A percentile compares a stretch with the other conserved stretches of the same genome.
These are phyloP conservation scores for Elaphurus davidianus DNA, from an alignment of 2,113 vertebrate species.

Conservation along the genomic window DNA sequence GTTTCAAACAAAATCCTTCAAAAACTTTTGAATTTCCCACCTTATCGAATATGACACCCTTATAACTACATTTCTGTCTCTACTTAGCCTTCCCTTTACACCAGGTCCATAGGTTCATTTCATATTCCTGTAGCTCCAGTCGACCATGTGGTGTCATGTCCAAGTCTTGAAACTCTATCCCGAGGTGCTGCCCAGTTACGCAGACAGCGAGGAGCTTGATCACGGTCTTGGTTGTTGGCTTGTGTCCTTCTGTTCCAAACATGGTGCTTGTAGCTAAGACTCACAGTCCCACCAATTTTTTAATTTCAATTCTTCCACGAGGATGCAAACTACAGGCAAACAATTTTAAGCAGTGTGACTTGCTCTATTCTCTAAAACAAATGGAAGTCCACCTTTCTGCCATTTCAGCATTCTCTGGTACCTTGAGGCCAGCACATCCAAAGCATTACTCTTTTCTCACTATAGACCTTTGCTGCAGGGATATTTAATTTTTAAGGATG, in stretches of 20 bases:
- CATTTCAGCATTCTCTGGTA: background rate
- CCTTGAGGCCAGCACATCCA: background rate
- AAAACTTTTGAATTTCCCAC: background rate
- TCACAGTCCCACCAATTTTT: background rate
- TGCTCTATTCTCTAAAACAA: background rate
- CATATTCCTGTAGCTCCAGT: background rate
- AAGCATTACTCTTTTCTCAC: background rate
- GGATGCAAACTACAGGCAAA: background rate
- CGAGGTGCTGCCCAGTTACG: accelerated
- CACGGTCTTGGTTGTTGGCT: too few relatives aligned
- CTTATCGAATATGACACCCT: background rate
- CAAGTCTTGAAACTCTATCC: background rate
- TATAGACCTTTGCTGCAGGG: background rate
- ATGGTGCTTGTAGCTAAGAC: background rate
- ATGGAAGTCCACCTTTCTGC: background rate
- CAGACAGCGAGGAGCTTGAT: background rate
- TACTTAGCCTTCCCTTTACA: background rate
- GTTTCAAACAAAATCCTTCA: background rate
- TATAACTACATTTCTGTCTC: background rate
- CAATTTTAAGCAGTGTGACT: background rate
- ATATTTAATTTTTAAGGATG: background rate
- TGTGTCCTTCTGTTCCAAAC: background rate
- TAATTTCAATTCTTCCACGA: background rate
- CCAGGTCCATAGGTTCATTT: background rate
- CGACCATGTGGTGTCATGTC: background rate